Evolutionary conservation across 92 coral and sea anemone genomes (phyloP).

Genomic region (Parazoanthus atlanticus): DNA sequence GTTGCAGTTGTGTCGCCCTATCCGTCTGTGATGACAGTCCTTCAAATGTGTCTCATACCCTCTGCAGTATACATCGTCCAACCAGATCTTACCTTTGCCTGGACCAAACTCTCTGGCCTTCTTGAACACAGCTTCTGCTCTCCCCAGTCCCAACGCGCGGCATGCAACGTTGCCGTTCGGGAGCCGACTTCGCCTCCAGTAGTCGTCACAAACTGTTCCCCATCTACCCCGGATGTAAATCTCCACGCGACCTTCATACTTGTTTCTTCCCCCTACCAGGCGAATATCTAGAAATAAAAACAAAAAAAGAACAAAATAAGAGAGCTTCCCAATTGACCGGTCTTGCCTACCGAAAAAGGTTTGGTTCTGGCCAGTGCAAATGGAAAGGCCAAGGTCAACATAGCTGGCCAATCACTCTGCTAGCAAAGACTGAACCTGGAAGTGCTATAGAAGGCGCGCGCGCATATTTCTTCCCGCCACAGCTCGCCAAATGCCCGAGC

Average conservation of each 20-base stretch:
- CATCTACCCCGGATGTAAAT: constrained; percentile 11
- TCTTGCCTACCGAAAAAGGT: too few species aligned
- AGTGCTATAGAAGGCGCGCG: too few species aligned
- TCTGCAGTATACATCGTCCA: constrained; percentile 20
- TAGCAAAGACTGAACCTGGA: too few species aligned
- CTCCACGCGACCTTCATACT: constrained; percentile 27
- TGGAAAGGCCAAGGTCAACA: too few species aligned
- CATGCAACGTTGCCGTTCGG: constrained; percentile 22
- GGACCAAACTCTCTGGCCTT: background rate
- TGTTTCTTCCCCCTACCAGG: background rate
- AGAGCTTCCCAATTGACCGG: background rate
- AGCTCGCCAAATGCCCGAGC: too few species aligned
- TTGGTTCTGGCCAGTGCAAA: too few species aligned
- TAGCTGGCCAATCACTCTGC: too few species aligned
- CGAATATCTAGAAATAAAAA: background rate
- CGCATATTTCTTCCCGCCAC: too few species aligned
- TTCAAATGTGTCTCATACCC: background rate
- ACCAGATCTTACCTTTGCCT: background rate
- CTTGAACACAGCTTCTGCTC: background rate
- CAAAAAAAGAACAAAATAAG: background rate
- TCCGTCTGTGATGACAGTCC: background rate
- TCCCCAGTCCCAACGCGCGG: constrained; percentile 27
- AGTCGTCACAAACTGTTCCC: constrained; percentile 24
- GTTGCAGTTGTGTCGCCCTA: background rate
- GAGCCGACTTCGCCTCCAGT: background rate